phyloP scores from a whole-genome alignment of 2,113 vertebrate genomes.

The Spilogale gracilis region DNA sequence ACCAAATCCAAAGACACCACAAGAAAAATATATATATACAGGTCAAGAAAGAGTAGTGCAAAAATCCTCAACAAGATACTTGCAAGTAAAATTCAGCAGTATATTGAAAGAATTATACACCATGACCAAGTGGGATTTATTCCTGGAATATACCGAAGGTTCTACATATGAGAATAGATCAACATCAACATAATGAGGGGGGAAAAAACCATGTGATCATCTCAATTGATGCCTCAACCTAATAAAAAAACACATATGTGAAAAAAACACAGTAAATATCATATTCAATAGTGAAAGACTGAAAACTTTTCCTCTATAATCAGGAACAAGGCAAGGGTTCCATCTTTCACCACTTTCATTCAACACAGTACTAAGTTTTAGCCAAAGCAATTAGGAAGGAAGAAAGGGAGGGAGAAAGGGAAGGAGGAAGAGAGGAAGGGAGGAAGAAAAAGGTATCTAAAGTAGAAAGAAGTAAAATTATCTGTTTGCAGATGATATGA shows the following conservation, averaged over 20 bases:
- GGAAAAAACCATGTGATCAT: not conserved
- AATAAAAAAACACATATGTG: not conserved
- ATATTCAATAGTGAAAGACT: not conserved
- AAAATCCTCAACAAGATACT: not conserved
- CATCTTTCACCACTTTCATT: not conserved
- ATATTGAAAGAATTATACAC: not conserved
- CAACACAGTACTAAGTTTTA: not conserved
- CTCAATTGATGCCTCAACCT: not conserved
- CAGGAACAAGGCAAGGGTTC: not conserved
- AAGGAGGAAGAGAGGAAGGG: not conserved
- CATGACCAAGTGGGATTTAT: not conserved
- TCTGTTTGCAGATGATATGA: not conserved
- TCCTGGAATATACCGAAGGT: not conserved
- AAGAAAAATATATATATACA: not conserved
- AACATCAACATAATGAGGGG: not conserved
- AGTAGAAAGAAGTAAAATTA: not conserved
- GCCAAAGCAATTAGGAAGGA: not conserved
- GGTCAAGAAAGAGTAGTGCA: not conserved
- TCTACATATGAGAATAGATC: not conserved
- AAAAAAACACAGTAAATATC: not conserved
- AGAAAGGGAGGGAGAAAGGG: not conserved
- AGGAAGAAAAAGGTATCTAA: not conserved
- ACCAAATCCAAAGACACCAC: not conserved
- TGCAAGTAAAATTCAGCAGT: not conserved
- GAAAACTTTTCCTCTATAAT: not conserved